Percentiles rank a stretch among this genome's conserved stretches.
These are phyloP conservation scores for Heterocephalus glaber DNA, from an alignment of 2,113 vertebrate species.

Conservation along the genomic window DNA sequence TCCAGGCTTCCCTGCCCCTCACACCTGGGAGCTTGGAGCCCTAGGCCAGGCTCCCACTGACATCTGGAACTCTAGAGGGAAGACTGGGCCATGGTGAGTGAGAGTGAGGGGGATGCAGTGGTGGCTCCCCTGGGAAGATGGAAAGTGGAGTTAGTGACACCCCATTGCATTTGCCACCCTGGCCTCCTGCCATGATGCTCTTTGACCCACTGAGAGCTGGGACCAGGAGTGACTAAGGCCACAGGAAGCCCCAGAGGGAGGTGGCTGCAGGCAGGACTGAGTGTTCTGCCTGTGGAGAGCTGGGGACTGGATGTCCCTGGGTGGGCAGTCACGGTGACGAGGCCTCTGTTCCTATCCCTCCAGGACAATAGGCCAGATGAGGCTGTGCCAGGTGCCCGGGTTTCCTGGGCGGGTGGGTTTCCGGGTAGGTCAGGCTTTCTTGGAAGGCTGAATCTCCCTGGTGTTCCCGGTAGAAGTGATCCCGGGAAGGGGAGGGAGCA, in stretches of 20 bases:
- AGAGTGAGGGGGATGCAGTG: neutral
- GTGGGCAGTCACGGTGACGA: neutral
- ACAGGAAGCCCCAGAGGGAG: neutral
- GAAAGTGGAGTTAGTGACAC: neutral
- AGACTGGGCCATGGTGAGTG: neutral
- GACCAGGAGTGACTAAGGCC: neutral
- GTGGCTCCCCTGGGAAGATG: neutral
- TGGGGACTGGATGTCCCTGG: neutral
- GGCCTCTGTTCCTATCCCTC: neutral
- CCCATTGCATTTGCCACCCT: neutral
- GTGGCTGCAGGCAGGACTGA: neutral
- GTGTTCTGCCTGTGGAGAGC: neutral
- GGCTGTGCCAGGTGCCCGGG: neutral
- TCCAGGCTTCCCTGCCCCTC: neutral
- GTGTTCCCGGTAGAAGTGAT: neutral
- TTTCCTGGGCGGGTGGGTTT: slow-evolving; percentile 61
- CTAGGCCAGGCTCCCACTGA: neutral
- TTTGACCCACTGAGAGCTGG: neutral
- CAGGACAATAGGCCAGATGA: slow-evolving; percentile 64
- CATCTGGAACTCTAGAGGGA: neutral
- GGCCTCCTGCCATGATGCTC: neutral
- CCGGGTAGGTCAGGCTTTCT: slow-evolving; percentile 46
- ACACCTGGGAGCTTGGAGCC: neutral
- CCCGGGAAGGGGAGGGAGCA: neutral
- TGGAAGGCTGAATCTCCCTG: neutral